These are phyloP conservation scores for Pseudotriccus pelzelni DNA, from an alignment of 2,797 vertebrate genomes.

Conservation along the genomic window DNA sequence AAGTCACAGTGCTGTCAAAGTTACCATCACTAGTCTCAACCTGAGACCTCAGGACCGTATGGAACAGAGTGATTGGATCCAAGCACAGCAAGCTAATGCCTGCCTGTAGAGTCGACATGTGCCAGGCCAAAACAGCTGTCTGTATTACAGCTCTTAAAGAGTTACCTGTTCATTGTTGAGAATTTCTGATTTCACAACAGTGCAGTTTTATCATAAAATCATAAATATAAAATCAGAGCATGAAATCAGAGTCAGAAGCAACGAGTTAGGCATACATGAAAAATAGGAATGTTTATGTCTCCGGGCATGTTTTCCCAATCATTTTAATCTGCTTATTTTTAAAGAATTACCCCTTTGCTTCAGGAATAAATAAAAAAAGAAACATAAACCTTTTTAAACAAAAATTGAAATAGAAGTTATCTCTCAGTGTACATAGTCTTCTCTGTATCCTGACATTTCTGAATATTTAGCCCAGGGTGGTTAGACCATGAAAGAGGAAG, in stretches of 20 bases:
- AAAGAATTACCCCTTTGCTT: not conserved
- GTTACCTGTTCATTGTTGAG: not conserved
- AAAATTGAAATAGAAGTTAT: not conserved
- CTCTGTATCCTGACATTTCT: not conserved
- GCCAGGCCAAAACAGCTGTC: not conserved
- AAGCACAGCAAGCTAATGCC: not conserved
- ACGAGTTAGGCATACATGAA: not conserved
- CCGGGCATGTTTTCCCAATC: not conserved
- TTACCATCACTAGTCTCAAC: not conserved
- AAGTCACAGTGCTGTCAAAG: not conserved
- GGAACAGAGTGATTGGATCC: not conserved
- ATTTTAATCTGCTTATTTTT: not conserved
- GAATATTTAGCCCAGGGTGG: not conserved
- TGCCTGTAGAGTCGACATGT: not conserved
- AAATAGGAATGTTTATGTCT: not conserved
- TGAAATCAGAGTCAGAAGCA: not conserved
- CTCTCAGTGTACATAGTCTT: not conserved
- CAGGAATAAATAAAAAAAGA: not conserved
- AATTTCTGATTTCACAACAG: not conserved
- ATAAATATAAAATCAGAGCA: not conserved
- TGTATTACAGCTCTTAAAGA: not conserved
- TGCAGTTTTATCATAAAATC: not conserved
- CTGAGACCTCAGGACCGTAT: rapidly evolving
- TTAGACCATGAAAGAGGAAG: not conserved
- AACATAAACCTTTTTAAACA: not conserved